Conservation (phyloP, 1,140 invertebrate species). For the Drosophila yakuba region DNA sequence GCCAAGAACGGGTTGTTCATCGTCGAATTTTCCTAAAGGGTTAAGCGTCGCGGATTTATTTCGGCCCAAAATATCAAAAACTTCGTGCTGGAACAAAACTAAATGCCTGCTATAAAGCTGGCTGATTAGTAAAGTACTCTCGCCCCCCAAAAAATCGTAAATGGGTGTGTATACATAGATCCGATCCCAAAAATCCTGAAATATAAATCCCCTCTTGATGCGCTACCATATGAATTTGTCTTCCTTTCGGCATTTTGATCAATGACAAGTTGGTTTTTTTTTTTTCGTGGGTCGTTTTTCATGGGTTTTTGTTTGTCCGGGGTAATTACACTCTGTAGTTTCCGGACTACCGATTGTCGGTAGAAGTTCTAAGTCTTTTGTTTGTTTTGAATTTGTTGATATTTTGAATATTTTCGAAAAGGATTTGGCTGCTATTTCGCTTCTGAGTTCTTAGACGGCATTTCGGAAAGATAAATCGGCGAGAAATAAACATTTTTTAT, state of each 20-base stretch:
- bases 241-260: constrained; percentile 47
- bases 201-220: constrained; percentile 34
- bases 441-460: constrained; percentile 26
- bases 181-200: constrained; percentile 17
- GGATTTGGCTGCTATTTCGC: constrained; percentile 8
- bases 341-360: constrained; percentile 29
- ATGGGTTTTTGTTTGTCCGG: constrained; percentile 45
- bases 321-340: constrained; percentile 48
- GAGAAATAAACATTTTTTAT: constrained; percentile 3
- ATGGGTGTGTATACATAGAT: neutral
- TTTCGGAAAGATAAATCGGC: constrained; percentile 28
- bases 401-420: constrained; percentile 27
- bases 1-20: constrained; percentile 65
- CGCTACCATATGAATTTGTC: constrained; percentile 27
- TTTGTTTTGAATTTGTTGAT: constrained; percentile 37
- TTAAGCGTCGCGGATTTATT: constrained; percentile 64
- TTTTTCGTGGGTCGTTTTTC: constrained; percentile 19
- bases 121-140: constrained; percentile 79
- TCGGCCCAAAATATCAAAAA: constrained; percentile 47
- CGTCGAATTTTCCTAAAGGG: constrained; percentile 42
- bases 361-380: constrained; percentile 25
- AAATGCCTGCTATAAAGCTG: constrained; percentile 79
- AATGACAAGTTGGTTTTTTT: constrained; percentile 59
- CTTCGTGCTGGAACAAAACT: constrained; percentile 67
- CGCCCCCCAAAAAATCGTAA: constrained; percentile 37